Evolutionary conservation across 2,797 vertebrate genomes (phyloP).

Genomic region (Ctenosaura bakeri): DNA sequence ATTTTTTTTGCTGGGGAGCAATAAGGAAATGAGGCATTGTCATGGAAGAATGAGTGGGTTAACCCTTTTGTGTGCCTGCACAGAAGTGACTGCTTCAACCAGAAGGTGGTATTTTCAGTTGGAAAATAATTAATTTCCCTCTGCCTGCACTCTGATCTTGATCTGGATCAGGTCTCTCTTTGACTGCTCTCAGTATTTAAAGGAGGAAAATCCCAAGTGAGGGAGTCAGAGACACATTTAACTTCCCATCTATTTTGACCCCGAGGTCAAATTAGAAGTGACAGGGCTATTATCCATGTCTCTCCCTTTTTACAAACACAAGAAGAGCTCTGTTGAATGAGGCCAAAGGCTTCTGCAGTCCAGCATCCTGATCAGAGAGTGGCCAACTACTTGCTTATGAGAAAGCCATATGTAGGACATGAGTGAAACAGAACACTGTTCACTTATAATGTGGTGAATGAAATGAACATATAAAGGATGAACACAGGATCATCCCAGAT

Average conservation of each 20-base stretch:
- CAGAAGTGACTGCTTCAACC: not conserved
- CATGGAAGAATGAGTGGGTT: not conserved
- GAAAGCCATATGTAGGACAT: not conserved
- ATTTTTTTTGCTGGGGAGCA: too few relatives aligned
- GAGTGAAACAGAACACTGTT: not conserved
- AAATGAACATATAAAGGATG: not conserved
- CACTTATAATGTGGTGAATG: not conserved
- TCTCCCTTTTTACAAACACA: not conserved
- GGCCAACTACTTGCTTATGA: not conserved
- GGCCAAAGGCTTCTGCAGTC: not conserved
- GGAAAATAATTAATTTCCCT: not conserved
- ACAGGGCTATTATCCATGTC: not conserved
- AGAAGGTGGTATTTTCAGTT: not conserved
- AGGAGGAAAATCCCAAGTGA: too few relatives aligned
- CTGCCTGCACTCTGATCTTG: not conserved
- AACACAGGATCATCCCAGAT: not conserved
- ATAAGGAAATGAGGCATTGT: not conserved
- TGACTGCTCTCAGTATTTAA: not conserved
- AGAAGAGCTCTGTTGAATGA: not conserved
- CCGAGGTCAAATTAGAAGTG: not conserved
- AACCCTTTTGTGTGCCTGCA: not conserved
- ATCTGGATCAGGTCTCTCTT: not conserved
- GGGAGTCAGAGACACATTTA: not conserved
- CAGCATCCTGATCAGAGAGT: not conserved
- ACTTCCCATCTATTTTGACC: not conserved